Conservation (phyloP, 2,113 vertebrate genomes). For the Sander vitreus region DNA sequence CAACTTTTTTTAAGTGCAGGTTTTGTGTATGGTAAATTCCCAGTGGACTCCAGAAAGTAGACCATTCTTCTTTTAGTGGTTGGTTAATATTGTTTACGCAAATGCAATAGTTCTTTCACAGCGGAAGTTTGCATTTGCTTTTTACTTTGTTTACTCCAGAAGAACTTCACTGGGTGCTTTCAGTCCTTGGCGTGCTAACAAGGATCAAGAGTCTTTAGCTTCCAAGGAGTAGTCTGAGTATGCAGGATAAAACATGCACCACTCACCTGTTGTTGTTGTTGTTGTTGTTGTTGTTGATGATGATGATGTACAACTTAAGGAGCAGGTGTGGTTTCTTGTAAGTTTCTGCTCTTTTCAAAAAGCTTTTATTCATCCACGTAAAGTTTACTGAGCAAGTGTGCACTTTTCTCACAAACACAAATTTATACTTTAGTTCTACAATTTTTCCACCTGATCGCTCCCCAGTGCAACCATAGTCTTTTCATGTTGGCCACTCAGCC, state of each 20-base stretch:
- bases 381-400: slow-evolving; percentile 63
- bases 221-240: slow-evolving; percentile 37
- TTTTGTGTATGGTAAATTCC: slow-evolving; percentile 62
- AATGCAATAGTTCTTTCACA: slow-evolving; percentile 68
- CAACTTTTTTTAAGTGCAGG: slow-evolving; percentile 56
- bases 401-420: slow-evolving; percentile 43
- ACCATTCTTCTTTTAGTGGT: slow-evolving; percentile 66
- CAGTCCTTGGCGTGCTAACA: slow-evolving; percentile 58
- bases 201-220: slow-evolving; percentile 72
- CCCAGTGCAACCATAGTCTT: background rate
- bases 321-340: slow-evolving; percentile 50
- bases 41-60: slow-evolving; percentile 74
- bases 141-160: slow-evolving; percentile 69
- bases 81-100: slow-evolving; percentile 75
- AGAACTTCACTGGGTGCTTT: slow-evolving; percentile 66
- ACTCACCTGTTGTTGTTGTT: slow-evolving; percentile 75
- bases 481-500: slow-evolving; percentile 7
- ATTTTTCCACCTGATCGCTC: slow-evolving; percentile 10
- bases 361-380: slow-evolving; percentile 40
- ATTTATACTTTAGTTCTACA: slow-evolving; percentile 36
- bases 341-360: slow-evolving; percentile 24
- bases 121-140: slow-evolving; percentile 66
- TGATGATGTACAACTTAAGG: slow-evolving; percentile 48
- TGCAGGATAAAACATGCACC: slow-evolving; percentile 64
- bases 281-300: slow-evolving; percentile 69